Conservation (phyloP, 2,113 vertebrate species). For the Laterallus jamaicensis region DNA sequence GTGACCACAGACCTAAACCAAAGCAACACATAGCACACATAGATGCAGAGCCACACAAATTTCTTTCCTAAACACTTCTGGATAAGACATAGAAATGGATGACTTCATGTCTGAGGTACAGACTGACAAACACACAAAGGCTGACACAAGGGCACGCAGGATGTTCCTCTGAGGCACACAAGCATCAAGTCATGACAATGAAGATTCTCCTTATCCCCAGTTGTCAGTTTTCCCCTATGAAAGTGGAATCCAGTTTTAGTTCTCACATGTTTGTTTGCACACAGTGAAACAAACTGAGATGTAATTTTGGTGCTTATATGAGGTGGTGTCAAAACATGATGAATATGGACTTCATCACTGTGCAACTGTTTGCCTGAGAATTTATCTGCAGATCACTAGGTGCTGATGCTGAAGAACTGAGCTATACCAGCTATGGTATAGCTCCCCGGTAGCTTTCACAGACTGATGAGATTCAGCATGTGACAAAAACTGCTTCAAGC, state of each 20-base stretch:
- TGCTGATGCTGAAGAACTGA: background rate
- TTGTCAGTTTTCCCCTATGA: background rate
- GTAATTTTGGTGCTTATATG: rapidly evolving
- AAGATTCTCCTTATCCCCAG: background rate
- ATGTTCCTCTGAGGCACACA: background rate
- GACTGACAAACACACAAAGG: background rate
- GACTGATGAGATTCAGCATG: background rate
- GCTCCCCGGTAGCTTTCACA: background rate
- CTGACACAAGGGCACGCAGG: background rate
- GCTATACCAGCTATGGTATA: background rate
- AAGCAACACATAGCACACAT: background rate
- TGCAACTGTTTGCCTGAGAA: background rate
- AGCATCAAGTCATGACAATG: background rate
- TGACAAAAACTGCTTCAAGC: background rate
- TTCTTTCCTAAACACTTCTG: background rate
- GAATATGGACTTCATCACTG: background rate
- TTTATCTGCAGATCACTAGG: background rate
- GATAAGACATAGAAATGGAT: background rate
- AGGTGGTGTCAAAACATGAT: background rate
- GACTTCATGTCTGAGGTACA: background rate
- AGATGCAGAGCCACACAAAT: background rate
- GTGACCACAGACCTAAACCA: background rate
- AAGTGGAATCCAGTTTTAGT: background rate
- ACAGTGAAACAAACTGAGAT: background rate
- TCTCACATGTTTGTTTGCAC: background rate